Base-by-base conservation (phyloP, 2,797 vertebrate genomes). In the Spea hammondii region DNA sequence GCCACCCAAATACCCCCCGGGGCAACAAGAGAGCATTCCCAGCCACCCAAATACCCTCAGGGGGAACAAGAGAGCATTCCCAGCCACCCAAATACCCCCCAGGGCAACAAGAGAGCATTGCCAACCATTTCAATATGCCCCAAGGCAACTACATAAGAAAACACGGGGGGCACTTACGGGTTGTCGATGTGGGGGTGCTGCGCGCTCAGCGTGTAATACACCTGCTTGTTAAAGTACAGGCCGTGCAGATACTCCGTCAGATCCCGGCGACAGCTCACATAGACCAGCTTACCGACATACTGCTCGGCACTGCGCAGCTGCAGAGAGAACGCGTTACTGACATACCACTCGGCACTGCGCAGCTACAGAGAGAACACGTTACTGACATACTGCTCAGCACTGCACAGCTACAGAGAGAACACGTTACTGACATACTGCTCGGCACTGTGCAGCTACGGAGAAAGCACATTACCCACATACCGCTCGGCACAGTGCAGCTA, bases 301-400 rank as follows among this genome's bases (percentile, higher is more conserved):
- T 98, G 96, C 87, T 96, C 91, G 0, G 97, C 78, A 86, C 98
- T 99, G 91, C 98, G 98, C 83, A 99, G 80, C 98, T 99, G 86
- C 50, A 74, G 11, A 82, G 0, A 8, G 53, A 45, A 5, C 6
- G 11, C 8, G 65, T 67, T 57, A 57, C 55, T 14, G 59, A 62
- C 32, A 14, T 62, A 17, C 59, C 6, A 5, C 55, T 3, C 55
- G 17, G 17, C 17, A 17, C 17, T 57, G 6, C 48, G 11, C 12
- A 46, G 12, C 9, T 13, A 3, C 17, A 17, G 53, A 71, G 17
- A 54, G 51, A 54, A 7, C 10, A 57, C 55, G 55, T 57, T 57
- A 57, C 55, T 1, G 0, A 62, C 32, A 17, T 14, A 62, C 59
- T 57, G 5, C 55, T 3, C 55, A 1, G 17, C 17, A 17, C 17